A percentile compares a stretch with the other conserved stretches of the same genome.
These are phyloP conservation scores for Pipistrellus kuhlii DNA, from an alignment of 2,797 vertebrate species.

Conservation along the genomic window DNA sequence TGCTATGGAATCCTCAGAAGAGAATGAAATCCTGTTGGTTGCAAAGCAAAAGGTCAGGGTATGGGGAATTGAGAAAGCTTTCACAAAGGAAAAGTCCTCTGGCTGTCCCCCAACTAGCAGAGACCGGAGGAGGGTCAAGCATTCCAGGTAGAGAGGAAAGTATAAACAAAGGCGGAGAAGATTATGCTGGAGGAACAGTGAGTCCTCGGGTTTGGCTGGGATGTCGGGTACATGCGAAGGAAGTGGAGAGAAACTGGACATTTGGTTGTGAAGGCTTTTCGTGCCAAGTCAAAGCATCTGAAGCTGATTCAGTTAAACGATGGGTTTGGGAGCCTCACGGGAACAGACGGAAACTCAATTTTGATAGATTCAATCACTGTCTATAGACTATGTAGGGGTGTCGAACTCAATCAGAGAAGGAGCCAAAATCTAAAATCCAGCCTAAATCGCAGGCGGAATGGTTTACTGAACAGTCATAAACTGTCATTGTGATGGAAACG, in stretches of 20 bases:
- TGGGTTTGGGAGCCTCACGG: background rate
- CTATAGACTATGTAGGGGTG: too few species aligned
- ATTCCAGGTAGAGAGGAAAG: slow-evolving; percentile 29
- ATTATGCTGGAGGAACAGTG: background rate
- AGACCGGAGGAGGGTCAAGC: background rate
- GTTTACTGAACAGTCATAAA: too few species aligned
- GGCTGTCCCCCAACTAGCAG: background rate
- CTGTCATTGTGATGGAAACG: too few species aligned
- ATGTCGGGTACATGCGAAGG: background rate
- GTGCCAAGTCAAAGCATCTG: slow-evolving; percentile 1
- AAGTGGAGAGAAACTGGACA: background rate
- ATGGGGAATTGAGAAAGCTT: background rate
- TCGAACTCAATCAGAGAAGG: too few species aligned
- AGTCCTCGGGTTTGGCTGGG: slow-evolving; percentile 36
- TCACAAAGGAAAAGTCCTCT: background rate
- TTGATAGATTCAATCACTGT: background rate
- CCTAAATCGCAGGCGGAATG: too few species aligned
- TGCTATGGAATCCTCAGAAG: background rate
- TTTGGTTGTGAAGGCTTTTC: background rate
- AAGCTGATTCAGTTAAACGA: background rate
- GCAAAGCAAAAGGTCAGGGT: background rate
- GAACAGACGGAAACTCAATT: slow-evolving; percentile 6
- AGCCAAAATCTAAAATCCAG: too few species aligned
- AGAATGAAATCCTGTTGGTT: background rate
- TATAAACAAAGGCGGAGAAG: background rate